Percentiles rank a stretch among this genome's conserved stretches.
Evolutionary conservation across 2,797 vertebrate genomes (phyloP).

Genomic region (Melanotaenia trifasciata): DNA sequence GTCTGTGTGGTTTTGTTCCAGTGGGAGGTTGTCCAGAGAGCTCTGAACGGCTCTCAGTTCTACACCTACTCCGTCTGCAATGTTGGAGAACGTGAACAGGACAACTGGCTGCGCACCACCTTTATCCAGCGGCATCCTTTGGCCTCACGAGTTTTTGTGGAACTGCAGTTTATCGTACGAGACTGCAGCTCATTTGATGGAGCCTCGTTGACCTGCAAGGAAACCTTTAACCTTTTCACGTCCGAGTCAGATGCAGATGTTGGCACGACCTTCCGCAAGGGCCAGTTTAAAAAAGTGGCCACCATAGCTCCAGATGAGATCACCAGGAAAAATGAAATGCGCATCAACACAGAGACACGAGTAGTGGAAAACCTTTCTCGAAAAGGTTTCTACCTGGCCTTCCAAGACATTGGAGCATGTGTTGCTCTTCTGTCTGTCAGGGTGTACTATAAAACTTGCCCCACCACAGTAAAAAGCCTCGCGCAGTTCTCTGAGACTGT

Average conservation of each 20-base stretch:
- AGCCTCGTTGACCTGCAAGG: constrained; percentile 91
- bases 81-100: constrained; percentile 91
- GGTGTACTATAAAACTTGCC: constrained; percentile 95
- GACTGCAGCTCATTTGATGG: constrained; percentile 95
- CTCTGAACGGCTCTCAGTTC: constrained; percentile 90
- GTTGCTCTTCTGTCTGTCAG: constrained; percentile 91
- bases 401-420: constrained; percentile 95
- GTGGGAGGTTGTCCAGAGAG: constrained; percentile 94
- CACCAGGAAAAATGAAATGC: constrained; percentile 87
- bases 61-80: constrained; percentile 96
- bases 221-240: constrained; percentile 95
- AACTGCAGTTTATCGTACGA: constrained; percentile 92
- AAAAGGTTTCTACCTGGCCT: constrained; percentile 97
- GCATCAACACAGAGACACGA: constrained; percentile 89
- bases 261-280: constrained; percentile 94
- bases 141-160: constrained; percentile 92
- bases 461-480: constrained; percentile 84
- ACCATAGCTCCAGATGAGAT: constrained; percentile 96
- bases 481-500: constrained; percentile 91
- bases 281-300: constrained; percentile 92
- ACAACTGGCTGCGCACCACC: constrained; percentile 98
- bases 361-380: constrained; percentile 87
- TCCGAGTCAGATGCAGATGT: constrained; percentile 94
- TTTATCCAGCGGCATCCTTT: constrained; percentile 91
- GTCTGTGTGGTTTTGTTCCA: constrained; percentile 68